Conservation (phyloP, 2,113 vertebrate species). For the Centropristis striata region DNA sequence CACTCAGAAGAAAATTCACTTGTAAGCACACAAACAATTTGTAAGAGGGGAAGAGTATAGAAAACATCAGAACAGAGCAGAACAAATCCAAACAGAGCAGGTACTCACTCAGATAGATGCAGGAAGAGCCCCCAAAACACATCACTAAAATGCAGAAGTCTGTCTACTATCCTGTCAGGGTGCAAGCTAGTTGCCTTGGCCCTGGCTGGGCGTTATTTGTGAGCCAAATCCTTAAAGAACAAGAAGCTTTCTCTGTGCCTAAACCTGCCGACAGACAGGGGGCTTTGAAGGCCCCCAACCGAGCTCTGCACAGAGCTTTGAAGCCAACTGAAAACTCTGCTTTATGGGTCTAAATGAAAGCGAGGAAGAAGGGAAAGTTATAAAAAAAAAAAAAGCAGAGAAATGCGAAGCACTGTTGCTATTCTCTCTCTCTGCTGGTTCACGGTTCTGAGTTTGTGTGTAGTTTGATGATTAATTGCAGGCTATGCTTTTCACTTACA, state of each 20-base stretch:
- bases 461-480: slow-evolving; percentile 42
- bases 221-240: slow-evolving; percentile 88
- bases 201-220: slow-evolving; percentile 85
- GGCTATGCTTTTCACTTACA: slow-evolving; percentile 2
- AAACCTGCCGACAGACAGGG: slow-evolving; percentile 88
- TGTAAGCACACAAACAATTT: slow-evolving; percentile 26
- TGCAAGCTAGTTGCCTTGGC: slow-evolving; percentile 77
- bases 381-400: slow-evolving; percentile 56
- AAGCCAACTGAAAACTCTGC: slow-evolving; percentile 85
- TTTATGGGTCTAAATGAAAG: slow-evolving; percentile 79
- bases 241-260: slow-evolving; percentile 87
- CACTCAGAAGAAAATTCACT: slow-evolving; percentile 4
- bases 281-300: slow-evolving; percentile 90
- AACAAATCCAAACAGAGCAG: slow-evolving; percentile 56
- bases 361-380: slow-evolving; percentile 75
- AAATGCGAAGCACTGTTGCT: slow-evolving; percentile 48
- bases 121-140: slow-evolving; percentile 66
- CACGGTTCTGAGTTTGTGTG: slow-evolving; percentile 34
- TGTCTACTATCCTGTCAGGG: slow-evolving; percentile 73
- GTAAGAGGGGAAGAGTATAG: slow-evolving; percentile 38
- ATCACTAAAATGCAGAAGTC: slow-evolving; percentile 69
- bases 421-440: slow-evolving; percentile 56
- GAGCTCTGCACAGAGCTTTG: slow-evolving; percentile 87
- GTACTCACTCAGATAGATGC: slow-evolving; percentile 75
- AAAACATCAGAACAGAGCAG: slow-evolving; percentile 47